These are phyloP conservation scores for Hippopotamyrus pictus DNA, from an alignment of 2,797 vertebrate species.

Conservation along the genomic window DNA sequence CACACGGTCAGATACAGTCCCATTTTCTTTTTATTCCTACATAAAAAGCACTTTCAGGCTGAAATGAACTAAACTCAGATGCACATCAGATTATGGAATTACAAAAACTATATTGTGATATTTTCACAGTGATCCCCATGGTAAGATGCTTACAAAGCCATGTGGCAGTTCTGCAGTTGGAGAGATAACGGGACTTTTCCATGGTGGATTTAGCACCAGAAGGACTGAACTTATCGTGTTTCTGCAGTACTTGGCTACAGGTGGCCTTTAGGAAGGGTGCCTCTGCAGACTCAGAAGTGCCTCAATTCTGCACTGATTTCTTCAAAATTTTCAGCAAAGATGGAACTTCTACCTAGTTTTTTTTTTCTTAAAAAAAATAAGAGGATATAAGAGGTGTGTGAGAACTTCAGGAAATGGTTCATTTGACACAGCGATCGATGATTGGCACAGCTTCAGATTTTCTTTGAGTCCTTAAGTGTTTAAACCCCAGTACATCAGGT, in stretches of 20 bases:
- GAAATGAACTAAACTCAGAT: not conserved
- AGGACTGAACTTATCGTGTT: conserved; percentile 32
- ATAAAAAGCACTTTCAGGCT: not conserved
- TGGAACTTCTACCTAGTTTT: not conserved
- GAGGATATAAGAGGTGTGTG: not conserved
- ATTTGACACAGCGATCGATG: not conserved
- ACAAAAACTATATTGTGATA: not conserved
- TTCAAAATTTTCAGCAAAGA: not conserved
- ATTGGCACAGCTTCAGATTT: not conserved
- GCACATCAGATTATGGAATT: not conserved
- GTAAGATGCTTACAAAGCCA: not conserved
- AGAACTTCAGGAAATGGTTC: not conserved
- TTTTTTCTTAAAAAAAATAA: not conserved
- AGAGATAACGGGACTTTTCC: not conserved
- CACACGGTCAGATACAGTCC: not conserved
- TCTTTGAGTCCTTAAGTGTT: not conserved
- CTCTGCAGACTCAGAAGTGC: not conserved
- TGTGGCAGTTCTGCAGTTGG: not conserved
- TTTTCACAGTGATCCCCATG: not conserved
- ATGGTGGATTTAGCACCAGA: conserved; percentile 7
- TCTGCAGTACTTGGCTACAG: not conserved
- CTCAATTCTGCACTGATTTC: not conserved
- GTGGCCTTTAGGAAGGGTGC: not conserved
- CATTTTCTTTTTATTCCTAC: not conserved
- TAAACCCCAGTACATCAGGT: not conserved